A percentile compares a stretch with the other conserved stretches of the same genome.
These are phyloP conservation scores for Lagodon rhomboides DNA, from an alignment of 2,797 vertebrate genomes.

Conservation along the genomic window DNA sequence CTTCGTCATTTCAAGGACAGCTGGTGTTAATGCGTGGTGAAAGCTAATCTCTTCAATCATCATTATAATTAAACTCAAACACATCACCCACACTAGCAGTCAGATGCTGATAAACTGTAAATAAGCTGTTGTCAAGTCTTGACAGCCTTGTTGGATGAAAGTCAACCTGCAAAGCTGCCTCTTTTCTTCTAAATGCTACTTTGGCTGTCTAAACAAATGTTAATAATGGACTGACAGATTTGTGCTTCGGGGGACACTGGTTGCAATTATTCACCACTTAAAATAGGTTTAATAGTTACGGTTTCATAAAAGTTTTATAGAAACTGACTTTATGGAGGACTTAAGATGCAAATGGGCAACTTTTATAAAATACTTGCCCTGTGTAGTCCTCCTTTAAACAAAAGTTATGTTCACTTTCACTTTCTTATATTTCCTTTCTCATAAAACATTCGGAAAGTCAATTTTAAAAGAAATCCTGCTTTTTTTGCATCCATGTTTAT, in stretches of 20 bases:
- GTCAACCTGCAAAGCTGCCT: slow-evolving; percentile 1
- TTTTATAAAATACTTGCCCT: neutral
- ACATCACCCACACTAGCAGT: neutral
- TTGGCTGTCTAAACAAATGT: neutral
- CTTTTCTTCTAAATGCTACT: slow-evolving; percentile 15
- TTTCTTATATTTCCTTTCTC: neutral
- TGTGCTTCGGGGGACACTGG: neutral
- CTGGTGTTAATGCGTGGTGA: neutral
- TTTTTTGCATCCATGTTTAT: neutral
- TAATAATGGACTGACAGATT: neutral
- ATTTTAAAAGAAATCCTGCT: neutral
- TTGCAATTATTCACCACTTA: neutral
- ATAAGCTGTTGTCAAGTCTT: slow-evolving; percentile 16
- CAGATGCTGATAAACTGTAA: neutral
- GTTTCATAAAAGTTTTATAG: neutral
- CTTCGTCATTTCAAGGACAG: neutral
- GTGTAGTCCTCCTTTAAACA: neutral
- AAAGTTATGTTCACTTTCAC: neutral
- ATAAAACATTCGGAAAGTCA: neutral
- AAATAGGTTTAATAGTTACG: neutral
- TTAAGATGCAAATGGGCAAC: neutral
- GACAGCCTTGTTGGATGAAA: slow-evolving; percentile 5
- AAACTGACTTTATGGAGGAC: neutral
- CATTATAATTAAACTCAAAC: slow-evolving; percentile 17
- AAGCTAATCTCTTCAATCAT: neutral